phyloP scores from a whole-genome alignment of 2,797 vertebrate species.

The Champsocephalus esox region DNA sequence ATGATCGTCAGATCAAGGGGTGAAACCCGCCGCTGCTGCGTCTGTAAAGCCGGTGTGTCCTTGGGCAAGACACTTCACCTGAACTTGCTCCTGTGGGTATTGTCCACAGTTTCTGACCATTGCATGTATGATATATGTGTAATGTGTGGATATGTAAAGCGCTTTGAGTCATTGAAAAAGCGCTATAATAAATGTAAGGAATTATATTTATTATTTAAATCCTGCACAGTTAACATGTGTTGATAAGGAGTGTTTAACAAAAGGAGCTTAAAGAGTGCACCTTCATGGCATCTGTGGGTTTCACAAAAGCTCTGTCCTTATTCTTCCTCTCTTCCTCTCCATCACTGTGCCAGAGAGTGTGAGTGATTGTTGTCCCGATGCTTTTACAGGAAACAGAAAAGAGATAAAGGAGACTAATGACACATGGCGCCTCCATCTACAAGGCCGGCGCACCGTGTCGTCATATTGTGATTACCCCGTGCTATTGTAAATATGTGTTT shows the following conservation, averaged over 20 bases:
- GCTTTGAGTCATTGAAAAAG: too few species aligned
- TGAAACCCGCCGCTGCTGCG: too few species aligned
- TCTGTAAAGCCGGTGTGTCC: too few species aligned
- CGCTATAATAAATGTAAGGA: too few species aligned
- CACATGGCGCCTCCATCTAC: slow-evolving; percentile 89
- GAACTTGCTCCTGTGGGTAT: too few species aligned
- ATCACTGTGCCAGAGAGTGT: slow-evolving; percentile 79
- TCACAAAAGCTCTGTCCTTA: not conserved
- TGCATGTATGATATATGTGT: too few species aligned
- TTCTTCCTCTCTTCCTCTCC: slow-evolving; percentile 33
- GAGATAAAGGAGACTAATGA: slow-evolving; percentile 90
- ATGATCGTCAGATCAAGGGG: too few species aligned
- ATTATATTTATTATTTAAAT: not conserved
- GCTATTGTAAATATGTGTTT: slow-evolving; percentile 86
- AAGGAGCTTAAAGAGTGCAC: slow-evolving; percentile 1
- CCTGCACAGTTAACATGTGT: not conserved
- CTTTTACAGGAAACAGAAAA: slow-evolving; percentile 82
- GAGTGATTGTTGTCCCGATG: slow-evolving; percentile 85
- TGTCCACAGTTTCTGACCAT: too few species aligned
- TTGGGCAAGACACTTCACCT: too few species aligned
- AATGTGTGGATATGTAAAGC: too few species aligned
- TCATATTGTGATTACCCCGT: slow-evolving; percentile 87
- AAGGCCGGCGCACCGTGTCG: slow-evolving; percentile 81
- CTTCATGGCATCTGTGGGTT: slow-evolving; percentile 4
- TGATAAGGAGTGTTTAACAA: slow-evolving; percentile 8